phyloP scores from a whole-genome alignment of 2,888 invertebrate species.

The Eledona agricola region DNA sequence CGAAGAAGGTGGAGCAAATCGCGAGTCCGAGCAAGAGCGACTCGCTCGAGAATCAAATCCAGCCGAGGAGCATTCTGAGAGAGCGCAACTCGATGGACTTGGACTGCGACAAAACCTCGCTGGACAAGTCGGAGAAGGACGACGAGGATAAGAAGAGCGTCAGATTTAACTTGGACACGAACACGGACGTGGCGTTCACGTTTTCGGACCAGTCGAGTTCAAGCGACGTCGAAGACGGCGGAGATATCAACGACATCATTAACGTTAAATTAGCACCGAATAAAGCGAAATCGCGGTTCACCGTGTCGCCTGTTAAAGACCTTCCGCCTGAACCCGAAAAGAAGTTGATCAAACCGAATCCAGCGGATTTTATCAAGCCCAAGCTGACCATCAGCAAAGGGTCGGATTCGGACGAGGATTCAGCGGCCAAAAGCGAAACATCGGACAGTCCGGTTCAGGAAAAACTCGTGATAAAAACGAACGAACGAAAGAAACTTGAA shows the following conservation, averaged over 20 bases:
- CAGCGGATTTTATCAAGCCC: constrained; percentile 69
- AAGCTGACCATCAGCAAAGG: constrained; percentile 66
- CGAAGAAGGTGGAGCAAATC: constrained; percentile 49
- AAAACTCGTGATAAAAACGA: constrained; percentile 41
- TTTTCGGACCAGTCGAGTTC: constrained; percentile 58
- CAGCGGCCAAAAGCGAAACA: constrained; percentile 57
- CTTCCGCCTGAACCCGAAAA: constrained; percentile 39
- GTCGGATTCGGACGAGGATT: constrained; percentile 65
- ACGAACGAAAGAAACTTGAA: constrained; percentile 48
- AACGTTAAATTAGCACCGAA: constrained; percentile 50
- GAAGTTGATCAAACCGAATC: constrained; percentile 67
- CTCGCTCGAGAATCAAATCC: constrained; percentile 46
- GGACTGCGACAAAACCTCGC: constrained; percentile 53
- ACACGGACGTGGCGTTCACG: constrained; percentile 61
- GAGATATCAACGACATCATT: constrained; percentile 49
- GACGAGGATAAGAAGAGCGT: constrained; percentile 84
- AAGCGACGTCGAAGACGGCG: constrained; percentile 50
- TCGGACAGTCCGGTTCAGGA: constrained; percentile 42
- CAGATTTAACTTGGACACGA: constrained; percentile 68
- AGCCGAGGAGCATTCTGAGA: constrained; percentile 70
- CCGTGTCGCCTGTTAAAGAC: constrained; percentile 53
- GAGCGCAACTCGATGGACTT: constrained; percentile 65
- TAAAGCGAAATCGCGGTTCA: constrained; percentile 49
- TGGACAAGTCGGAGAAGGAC: constrained; percentile 60
- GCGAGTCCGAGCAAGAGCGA: constrained; percentile 37